Conservation (phyloP, 2,888 invertebrate species). For the Romanomermis culicivorax region DNA sequence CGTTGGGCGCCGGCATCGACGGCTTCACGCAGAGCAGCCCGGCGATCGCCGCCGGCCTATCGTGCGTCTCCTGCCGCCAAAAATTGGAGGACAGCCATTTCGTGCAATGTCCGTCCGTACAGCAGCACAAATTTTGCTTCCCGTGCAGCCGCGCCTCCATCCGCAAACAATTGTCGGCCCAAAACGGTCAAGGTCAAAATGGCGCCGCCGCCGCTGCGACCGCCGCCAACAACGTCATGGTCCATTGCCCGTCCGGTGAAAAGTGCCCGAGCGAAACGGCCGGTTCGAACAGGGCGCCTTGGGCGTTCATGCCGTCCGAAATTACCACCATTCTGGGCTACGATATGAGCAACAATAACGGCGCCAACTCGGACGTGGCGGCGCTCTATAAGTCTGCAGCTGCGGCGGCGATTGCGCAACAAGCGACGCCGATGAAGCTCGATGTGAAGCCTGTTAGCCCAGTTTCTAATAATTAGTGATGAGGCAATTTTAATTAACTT, state of each 20-base stretch:
- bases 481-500: too few relatives aligned
- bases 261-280: constrained; percentile 65
- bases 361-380: not conserved
- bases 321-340: constrained; percentile 82
- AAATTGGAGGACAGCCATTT: constrained; percentile 97
- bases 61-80: constrained; percentile 88
- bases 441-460: too few relatives aligned
- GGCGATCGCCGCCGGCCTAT: not conserved
- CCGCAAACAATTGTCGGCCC: constrained; percentile 84
- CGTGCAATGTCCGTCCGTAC: constrained; percentile 94
- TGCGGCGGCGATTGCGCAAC: too few relatives aligned
- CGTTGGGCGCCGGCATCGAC: not conserved
- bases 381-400: not conserved
- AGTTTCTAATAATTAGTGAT: too few relatives aligned
- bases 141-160: constrained; percentile 95
- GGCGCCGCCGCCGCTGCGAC: too few relatives aligned
- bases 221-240: constrained; percentile 32
- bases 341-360: not conserved
- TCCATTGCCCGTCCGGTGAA: constrained; percentile 91
- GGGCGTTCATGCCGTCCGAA: constrained; percentile 99
- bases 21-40: not conserved
- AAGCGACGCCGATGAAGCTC: too few relatives aligned
- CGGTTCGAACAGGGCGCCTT: constrained; percentile 54
- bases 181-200: too few relatives aligned
- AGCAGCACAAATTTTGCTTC: constrained; percentile 97